These are phyloP conservation scores for Drosophila putrida DNA, from an alignment of 2,888 invertebrate species.

Conservation along the genomic window DNA sequence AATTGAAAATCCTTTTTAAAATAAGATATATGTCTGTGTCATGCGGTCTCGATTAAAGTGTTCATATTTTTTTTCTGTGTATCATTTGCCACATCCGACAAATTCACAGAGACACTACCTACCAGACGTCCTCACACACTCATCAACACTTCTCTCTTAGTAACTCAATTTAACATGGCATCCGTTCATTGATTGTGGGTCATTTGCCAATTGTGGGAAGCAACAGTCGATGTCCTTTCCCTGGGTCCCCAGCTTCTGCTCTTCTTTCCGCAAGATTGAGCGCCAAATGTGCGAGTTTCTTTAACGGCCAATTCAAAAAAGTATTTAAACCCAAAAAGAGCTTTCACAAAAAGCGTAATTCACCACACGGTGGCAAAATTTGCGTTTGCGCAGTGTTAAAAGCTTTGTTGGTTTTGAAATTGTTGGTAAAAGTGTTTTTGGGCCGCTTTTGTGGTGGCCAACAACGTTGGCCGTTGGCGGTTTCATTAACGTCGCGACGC, in stretches of 20 bases:
- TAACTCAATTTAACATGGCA: slow-evolving; percentile 32
- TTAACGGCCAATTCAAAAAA: slow-evolving; percentile 37
- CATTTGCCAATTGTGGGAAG: slow-evolving; percentile 43
- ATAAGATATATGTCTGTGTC: too few species aligned
- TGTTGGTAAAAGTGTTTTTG: slow-evolving; percentile 26
- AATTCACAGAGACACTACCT: not conserved
- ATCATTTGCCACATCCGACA: slow-evolving; percentile 20
- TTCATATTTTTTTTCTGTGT: not conserved
- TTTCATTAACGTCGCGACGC: slow-evolving; percentile 78
- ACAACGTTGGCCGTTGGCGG: slow-evolving; percentile 37
- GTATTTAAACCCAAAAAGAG: slow-evolving; percentile 38
- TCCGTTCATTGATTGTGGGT: slow-evolving; percentile 57
- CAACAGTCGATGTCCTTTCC: not conserved
- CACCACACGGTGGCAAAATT: slow-evolving; percentile 51
- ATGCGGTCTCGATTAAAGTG: too few species aligned
- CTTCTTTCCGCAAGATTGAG: slow-evolving; percentile 52
- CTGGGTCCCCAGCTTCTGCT: not conserved
- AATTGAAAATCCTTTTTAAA: too few species aligned
- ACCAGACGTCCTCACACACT: not conserved
- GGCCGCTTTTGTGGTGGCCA: slow-evolving; percentile 52
- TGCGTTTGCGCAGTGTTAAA: slow-evolving; percentile 59
- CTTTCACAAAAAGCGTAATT: slow-evolving; percentile 27
- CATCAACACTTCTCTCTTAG: not conserved
- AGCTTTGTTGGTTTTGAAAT: slow-evolving; percentile 52
- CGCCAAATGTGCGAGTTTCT: slow-evolving; percentile 31